Evolutionary conservation across 1,140 invertebrate genomes (phyloP).

Genomic region (Ruditapes philippinarum): DNA sequence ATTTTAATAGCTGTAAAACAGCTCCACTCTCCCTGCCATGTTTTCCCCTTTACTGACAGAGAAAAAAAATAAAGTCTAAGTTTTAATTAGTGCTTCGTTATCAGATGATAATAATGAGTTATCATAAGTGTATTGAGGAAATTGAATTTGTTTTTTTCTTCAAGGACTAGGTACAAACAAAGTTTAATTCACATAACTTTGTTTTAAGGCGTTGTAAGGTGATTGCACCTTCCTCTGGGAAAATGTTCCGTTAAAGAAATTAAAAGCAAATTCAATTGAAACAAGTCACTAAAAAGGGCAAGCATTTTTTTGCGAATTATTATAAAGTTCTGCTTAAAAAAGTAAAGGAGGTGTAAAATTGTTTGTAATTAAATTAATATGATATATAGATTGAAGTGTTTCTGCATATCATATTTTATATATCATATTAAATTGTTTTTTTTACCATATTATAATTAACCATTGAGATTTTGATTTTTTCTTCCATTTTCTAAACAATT

Average conservation of each 20-base stretch:
- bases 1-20: neutral
- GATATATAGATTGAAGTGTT: no score
- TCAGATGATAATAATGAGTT: slow-evolving; percentile 5
- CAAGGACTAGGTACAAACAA: neutral
- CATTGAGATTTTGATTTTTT: no score
- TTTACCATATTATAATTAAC: no score
- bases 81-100: slow-evolving; percentile 8
- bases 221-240: neutral
- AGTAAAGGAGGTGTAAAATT: no score
- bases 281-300: no score
- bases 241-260: neutral
- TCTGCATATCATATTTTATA: no score
- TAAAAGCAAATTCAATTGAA: no score
- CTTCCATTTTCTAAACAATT: neutral
- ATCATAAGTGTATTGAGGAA: slow-evolving; percentile 8
- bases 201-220: no score
- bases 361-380: no score
- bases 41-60: neutral
- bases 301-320: no score
- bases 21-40: neutral
- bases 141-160: neutral
- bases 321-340: no score
- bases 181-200: neutral
- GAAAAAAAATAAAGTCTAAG: neutral
- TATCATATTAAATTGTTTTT: no score